Base-by-base conservation (phyloP, 53 echinoderm and acorn worm genomes). In the Holothuria leucospilota region DNA sequence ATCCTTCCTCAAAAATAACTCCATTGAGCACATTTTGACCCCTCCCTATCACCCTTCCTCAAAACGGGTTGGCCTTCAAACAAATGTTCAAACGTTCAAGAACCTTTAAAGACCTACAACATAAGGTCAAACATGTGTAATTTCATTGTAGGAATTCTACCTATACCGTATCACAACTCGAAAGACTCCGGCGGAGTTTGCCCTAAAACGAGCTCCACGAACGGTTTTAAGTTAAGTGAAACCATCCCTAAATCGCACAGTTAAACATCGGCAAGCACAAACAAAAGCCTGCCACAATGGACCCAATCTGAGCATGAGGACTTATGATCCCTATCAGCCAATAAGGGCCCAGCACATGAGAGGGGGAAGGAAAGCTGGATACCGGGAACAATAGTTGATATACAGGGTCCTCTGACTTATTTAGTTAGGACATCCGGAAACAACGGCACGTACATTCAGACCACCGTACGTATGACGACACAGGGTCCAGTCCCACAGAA, bases 151-250 rank as follows among this genome's bases (percentile, higher is more conserved):
- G 85, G 25, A 90, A 86, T 39, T 86, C 58, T 0, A 85, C 78
- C 15, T 88, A 88, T 49, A 70, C 84, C n/a, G n/a, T n/a, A n/a
- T n/a, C 7, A 85, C 85, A 25, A 85, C 88, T 27, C 88, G 92
- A 12, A 90, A 86, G 78, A 85, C 92, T 40, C 91, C 91, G 15
- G 87, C 91, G 39, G 88, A 91, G 78, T 63, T 91, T 12, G 88
- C 88, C 51, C 79, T 88, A 34, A 85, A 87, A 71, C 29, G 92
- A 23, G 79, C 85, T 62, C 88, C 92, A 5, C 63, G 88, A 88
- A 92, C 88, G 14, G 29, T 63, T n/a, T 81, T 92, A 70, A 84
- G 26, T 60, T 88, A 3, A 5, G 74, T 91, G n/a, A 88, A 91
- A 40, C 87, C 84, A 51, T 84, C 70, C 71, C 69, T 88, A 46